Evolutionary conservation across 2,888 invertebrate species (phyloP).

Genomic region (Drosophila pseudotalamancana): DNA sequence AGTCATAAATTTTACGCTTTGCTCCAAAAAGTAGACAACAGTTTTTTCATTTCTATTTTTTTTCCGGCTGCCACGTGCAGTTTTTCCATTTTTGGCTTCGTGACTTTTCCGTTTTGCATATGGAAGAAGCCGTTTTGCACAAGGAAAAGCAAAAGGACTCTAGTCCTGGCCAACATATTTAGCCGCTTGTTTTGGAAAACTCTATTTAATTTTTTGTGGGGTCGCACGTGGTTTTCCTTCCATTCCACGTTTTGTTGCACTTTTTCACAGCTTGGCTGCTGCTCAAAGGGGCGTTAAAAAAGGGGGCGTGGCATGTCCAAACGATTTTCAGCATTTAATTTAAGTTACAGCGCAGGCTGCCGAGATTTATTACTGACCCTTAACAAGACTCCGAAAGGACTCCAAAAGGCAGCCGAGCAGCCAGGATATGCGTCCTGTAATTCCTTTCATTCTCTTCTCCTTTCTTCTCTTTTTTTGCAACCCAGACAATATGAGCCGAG

Average conservation of each 20-base stretch:
- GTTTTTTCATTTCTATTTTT: constrained; percentile 56
- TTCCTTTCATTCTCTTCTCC: constrained; percentile 22
- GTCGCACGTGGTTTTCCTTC: constrained; percentile 5
- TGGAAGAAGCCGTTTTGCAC: constrained; percentile 31
- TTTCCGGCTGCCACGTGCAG: constrained; percentile 69
- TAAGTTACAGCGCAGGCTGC: constrained; percentile 74
- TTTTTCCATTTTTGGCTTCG: constrained; percentile 47
- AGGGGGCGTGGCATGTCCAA: constrained; percentile 38
- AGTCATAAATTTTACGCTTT: constrained; percentile 73
- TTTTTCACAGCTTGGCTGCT: constrained; percentile 46
- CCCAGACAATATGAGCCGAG: constrained; percentile 49
- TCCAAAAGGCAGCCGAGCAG: constrained; percentile 20
- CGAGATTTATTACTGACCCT: constrained; percentile 79
- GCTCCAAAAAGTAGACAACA: constrained; percentile 73
- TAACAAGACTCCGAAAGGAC: constrained; percentile 57
- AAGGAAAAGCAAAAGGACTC: no score
- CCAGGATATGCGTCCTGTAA: constrained; percentile 13
- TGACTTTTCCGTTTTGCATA: constrained; percentile 59
- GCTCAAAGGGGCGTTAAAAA: not conserved
- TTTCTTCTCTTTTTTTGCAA: not conserved
- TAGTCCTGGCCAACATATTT: constrained; percentile 53
- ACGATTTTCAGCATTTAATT: constrained; percentile 80
- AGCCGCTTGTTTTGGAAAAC: constrained; percentile 73
- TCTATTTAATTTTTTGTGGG: constrained; percentile 73
- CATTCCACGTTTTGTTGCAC: constrained; percentile 54